phyloP scores from a whole-genome alignment of 2,113 vertebrate species.

The Xenopus laevis region DNA sequence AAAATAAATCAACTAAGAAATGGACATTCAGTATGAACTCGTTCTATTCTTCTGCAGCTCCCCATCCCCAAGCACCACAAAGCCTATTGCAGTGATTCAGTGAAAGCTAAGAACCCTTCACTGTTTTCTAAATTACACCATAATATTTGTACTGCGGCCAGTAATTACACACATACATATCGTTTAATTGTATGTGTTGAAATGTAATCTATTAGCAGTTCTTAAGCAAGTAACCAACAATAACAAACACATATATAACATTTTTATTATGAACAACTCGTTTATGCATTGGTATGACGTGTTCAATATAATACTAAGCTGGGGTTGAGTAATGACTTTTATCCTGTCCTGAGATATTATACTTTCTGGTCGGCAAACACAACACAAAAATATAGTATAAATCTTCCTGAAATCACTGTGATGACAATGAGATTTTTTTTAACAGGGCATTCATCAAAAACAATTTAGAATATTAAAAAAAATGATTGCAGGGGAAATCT shows the following conservation, averaged over 20 bases:
- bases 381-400: background rate
- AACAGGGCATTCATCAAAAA: background rate
- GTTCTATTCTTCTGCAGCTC: no score
- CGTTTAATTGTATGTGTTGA: constrained; percentile 8
- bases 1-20: no score
- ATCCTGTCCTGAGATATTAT: background rate
- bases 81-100: no score
- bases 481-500: background rate
- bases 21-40: no score
- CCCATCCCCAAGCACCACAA: no score
- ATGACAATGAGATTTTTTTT: background rate
- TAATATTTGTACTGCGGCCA: constrained; percentile 3
- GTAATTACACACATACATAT: background rate
- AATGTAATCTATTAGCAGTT: constrained; percentile 11
- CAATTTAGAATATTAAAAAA: background rate
- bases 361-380: background rate
- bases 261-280: background rate
- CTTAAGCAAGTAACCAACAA: constrained; percentile 3
- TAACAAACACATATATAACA: constrained; percentile 10
- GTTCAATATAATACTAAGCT: constrained; percentile 5
- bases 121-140: background rate
- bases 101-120: background rate
- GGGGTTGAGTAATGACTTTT: constrained; percentile 15
- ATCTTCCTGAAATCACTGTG: background rate
- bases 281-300: constrained; percentile 3